Evolutionary conservation across 2,113 vertebrate genomes (phyloP).

Genomic region (Manacus vitellinus): DNA sequence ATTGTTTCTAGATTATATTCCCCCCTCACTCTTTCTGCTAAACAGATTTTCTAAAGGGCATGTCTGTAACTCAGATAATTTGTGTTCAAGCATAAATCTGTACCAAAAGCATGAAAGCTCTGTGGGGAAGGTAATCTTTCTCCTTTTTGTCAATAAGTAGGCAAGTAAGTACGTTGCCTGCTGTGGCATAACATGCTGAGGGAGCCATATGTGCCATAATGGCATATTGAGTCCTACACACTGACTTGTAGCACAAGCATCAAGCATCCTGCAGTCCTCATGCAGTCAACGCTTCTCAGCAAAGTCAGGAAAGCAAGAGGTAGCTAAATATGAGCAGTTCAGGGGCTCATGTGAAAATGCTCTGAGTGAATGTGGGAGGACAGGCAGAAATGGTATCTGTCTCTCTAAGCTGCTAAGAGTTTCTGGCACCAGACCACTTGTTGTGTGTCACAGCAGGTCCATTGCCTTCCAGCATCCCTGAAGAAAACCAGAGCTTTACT

Average conservation of each 20-base stretch:
- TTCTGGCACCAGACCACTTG: background rate
- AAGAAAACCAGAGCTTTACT: background rate
- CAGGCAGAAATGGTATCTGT: background rate
- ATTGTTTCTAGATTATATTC: slow-evolving; percentile 7
- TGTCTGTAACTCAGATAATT: background rate
- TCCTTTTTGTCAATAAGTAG: background rate
- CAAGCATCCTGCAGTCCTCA: background rate
- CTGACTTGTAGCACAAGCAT: background rate
- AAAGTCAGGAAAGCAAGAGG: background rate
- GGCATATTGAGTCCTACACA: background rate
- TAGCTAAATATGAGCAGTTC: background rate
- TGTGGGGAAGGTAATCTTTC: slow-evolving; percentile 1
- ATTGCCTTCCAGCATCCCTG: background rate
- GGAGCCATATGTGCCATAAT: background rate
- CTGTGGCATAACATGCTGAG: background rate
- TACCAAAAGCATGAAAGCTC: background rate
- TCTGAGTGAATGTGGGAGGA: background rate
- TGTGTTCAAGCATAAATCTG: background rate
- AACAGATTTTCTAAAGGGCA: slow-evolving; percentile 23
- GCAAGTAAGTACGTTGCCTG: slow-evolving; percentile 11
- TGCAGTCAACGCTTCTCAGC: background rate
- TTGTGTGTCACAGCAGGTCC: background rate
- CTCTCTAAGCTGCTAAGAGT: background rate
- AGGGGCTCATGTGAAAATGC: background rate
- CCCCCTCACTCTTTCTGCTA: background rate